A percentile compares a stretch with the other conserved stretches of the same genome.
phyloP scores from a whole-genome alignment of 2,888 invertebrate species.

The Ariolimax columbianus region DNA sequence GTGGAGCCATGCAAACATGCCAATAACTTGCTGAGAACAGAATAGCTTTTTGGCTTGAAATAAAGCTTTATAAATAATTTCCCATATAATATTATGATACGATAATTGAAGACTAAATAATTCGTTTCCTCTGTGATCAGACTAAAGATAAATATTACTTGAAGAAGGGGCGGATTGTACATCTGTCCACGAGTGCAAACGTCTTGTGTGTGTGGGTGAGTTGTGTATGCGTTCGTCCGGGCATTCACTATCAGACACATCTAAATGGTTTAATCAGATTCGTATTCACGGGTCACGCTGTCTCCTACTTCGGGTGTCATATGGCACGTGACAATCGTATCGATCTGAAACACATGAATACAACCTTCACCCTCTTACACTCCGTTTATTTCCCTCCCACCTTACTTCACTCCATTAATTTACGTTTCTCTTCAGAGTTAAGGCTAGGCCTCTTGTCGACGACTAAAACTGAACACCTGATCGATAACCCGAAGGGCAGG shows the following conservation, averaged over 20 bases:
- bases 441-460: background rate
- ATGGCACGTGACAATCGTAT: constrained; percentile 12
- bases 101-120: too few species aligned
- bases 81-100: too few species aligned
- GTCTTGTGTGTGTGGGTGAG: too few species aligned
- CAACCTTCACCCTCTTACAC: background rate
- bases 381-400: background rate
- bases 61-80: too few species aligned
- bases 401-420: constrained; percentile 19
- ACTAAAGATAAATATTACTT: too few species aligned
- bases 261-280: background rate
- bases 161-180: too few species aligned
- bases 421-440: background rate
- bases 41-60: too few species aligned
- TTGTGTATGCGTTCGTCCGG: background rate
- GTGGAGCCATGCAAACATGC: too few species aligned
- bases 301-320: background rate
- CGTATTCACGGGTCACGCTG: background rate
- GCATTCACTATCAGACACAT: background rate
- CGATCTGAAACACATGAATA: constrained; percentile 9
- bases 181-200: too few species aligned
- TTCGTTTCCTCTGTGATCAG: too few species aligned
- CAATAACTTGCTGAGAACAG: too few species aligned
- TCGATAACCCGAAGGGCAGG: constrained; percentile 1
- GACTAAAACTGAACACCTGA: background rate